Conservation (phyloP, 2,888 invertebrate genomes). For the Orchesellides sinensis region DNA sequence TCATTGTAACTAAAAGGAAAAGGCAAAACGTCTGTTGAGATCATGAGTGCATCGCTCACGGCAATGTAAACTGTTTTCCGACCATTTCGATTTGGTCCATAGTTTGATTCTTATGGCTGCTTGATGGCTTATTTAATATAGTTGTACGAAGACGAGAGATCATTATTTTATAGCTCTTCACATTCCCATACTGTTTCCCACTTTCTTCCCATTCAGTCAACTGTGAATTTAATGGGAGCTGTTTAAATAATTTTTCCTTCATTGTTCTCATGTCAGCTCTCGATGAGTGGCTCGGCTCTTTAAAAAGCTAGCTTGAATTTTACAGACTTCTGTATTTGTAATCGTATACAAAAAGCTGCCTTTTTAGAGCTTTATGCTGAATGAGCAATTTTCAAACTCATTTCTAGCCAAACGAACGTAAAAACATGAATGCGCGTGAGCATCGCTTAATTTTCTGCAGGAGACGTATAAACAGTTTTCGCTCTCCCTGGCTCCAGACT, state of each 20-base stretch:
- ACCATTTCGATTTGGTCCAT: too few relatives aligned
- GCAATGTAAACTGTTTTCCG: too few relatives aligned
- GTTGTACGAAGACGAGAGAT: not conserved
- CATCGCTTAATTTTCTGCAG: too few relatives aligned
- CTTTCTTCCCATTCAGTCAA: conserved; percentile 3
- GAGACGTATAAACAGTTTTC: too few relatives aligned
- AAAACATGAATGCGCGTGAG: too few relatives aligned
- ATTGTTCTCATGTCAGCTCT: not conserved
- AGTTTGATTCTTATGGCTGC: too few relatives aligned
- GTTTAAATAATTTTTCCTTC: not conserved
- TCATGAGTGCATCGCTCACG: too few relatives aligned
- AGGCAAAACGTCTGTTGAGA: too few relatives aligned
- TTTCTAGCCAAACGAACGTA: not conserved
- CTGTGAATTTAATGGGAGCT: conserved; percentile 35
- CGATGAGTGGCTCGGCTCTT: too few relatives aligned
- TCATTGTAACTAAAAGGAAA: too few relatives aligned
- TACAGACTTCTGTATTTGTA: not conserved
- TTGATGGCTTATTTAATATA: too few relatives aligned
- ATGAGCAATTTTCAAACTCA: conserved; percentile 45
- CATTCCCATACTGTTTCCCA: not conserved
- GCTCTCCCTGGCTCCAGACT: not conserved
- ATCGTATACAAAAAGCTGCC: not conserved
- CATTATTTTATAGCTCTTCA: conserved; percentile 4
- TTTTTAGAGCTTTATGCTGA: conserved; percentile 11
- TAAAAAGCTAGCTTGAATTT: not conserved